A percentile compares a stretch with the other conserved stretches of the same genome.
These are phyloP conservation scores for Dermolepida albohirtum DNA, from an alignment of 2,888 invertebrate species.

Conservation along the genomic window DNA sequence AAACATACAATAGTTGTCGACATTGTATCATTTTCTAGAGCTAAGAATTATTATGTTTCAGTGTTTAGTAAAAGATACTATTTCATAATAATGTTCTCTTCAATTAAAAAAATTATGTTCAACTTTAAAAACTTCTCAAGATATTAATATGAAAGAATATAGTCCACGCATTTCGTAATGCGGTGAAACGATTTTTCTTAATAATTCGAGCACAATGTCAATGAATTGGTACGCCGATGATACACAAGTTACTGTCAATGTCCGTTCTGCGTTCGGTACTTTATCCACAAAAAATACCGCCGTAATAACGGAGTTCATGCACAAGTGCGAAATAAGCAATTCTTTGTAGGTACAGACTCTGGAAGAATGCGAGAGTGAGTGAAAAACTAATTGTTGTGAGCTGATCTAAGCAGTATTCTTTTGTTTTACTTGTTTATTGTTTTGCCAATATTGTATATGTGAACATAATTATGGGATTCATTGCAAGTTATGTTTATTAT, in stretches of 20 bases:
- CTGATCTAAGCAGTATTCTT: slow-evolving; percentile 62
- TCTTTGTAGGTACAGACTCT: slow-evolving; percentile 58
- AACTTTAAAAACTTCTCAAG: not conserved
- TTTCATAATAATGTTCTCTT: too few relatives aligned
- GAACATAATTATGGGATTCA: slow-evolving; percentile 58
- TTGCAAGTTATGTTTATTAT: slow-evolving; percentile 53
- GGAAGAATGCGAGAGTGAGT: slow-evolving; percentile 52
- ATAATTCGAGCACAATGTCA: slow-evolving; percentile 29
- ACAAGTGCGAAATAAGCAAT: slow-evolving; percentile 62
- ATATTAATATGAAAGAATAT: not conserved
- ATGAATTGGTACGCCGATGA: slow-evolving; percentile 52
- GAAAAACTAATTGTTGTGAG: slow-evolving; percentile 61
- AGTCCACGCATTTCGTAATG: slow-evolving; percentile 20
- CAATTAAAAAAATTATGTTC: too few relatives aligned
- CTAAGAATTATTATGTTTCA: too few relatives aligned
- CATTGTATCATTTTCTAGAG: too few relatives aligned
- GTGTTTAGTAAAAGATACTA: too few relatives aligned
- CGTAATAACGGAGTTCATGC: slow-evolving; percentile 48
- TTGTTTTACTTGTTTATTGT: slow-evolving; percentile 54
- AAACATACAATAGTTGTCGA: too few relatives aligned
- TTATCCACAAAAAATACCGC: slow-evolving; percentile 10
- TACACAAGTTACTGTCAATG: slow-evolving; percentile 49
- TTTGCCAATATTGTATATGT: slow-evolving; percentile 63
- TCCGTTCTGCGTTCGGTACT: slow-evolving; percentile 34
- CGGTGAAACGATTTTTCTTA: slow-evolving; percentile 27